Evolutionary conservation across 2,888 invertebrate genomes (phyloP).

Genomic region (Plagiodera versicolora): DNA sequence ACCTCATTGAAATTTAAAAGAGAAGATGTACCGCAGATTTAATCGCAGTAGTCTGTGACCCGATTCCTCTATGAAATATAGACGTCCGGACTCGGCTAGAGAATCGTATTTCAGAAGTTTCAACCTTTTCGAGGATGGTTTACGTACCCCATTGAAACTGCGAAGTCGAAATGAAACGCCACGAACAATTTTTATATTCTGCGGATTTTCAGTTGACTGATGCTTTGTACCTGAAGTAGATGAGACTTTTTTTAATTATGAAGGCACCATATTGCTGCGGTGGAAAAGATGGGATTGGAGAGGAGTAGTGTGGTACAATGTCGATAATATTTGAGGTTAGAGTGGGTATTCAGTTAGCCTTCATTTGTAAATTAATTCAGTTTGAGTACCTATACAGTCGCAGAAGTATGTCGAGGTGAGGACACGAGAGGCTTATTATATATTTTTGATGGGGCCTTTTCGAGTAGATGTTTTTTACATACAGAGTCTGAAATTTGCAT

Average conservation of each 20-base stretch:
- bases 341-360: no score
- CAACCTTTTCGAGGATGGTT: neutral
- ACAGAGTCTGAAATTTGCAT: no score
- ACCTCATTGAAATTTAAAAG: constrained; percentile 21
- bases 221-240: neutral
- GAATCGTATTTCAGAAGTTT: neutral
- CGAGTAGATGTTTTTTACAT: no score
- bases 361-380: no score
- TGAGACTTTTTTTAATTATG: neutral
- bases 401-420: no score
- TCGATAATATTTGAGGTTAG: neutral
- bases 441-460: no score
- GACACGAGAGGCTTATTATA: no score
- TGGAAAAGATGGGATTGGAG: neutral
- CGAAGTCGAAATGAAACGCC: neutral
- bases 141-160: neutral
- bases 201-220: neutral
- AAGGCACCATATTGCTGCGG: neutral
- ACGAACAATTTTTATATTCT: neutral
- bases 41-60: neutral
- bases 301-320: neutral
- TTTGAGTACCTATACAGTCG: no score
- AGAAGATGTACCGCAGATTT: constrained; percentile 5
- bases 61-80: neutral
- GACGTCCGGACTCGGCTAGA: neutral